A percentile compares a stretch with the other conserved stretches of the same genome.
Conservation (phyloP, 1,140 invertebrate species). For the Listronotus bonariensis region DNA sequence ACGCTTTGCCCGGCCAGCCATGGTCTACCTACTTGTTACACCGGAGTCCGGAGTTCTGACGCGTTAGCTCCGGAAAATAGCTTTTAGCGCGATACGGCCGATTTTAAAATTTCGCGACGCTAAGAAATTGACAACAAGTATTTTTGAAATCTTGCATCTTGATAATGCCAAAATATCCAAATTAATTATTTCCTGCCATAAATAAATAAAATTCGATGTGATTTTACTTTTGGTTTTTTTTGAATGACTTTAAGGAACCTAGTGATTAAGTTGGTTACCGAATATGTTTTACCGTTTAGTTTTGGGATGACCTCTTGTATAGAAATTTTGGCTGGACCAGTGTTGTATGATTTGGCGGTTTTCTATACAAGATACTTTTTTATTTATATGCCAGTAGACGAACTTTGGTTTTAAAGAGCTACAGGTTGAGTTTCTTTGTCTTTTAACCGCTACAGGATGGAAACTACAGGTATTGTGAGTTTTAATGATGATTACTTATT, state of each 20-base stretch:
- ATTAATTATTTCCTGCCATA: too few species aligned
- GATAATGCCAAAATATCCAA: not conserved
- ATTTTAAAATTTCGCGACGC: conserved; percentile 23
- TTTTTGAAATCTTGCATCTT: not conserved
- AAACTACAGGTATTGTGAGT: too few species aligned
- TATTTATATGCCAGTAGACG: conserved; percentile 9
- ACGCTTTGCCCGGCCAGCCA: conserved; percentile 43
- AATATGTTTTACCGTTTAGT: conserved; percentile 3
- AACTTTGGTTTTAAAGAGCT: not conserved
- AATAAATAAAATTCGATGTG: too few species aligned
- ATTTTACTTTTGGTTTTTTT: too few species aligned
- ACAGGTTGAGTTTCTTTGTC: too few species aligned
- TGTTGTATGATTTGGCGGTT: conserved; percentile 4
- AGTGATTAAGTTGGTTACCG: not conserved
- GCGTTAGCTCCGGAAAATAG: conserved; percentile 47
- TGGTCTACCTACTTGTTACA: conserved; percentile 55
- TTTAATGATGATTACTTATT: too few species aligned
- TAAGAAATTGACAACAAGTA: not conserved
- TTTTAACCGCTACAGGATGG: too few species aligned
- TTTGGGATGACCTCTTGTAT: conserved; percentile 6
- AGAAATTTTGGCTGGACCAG: conserved; percentile 2
- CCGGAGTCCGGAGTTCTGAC: conserved; percentile 48
- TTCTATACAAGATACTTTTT: conserved; percentile 2
- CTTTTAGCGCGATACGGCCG: conserved; percentile 30
- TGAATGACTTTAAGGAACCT: conserved; percentile 4